Evolutionary conservation across 2,797 vertebrate genomes (phyloP).

Genomic region (Capromys pilorides): DNA sequence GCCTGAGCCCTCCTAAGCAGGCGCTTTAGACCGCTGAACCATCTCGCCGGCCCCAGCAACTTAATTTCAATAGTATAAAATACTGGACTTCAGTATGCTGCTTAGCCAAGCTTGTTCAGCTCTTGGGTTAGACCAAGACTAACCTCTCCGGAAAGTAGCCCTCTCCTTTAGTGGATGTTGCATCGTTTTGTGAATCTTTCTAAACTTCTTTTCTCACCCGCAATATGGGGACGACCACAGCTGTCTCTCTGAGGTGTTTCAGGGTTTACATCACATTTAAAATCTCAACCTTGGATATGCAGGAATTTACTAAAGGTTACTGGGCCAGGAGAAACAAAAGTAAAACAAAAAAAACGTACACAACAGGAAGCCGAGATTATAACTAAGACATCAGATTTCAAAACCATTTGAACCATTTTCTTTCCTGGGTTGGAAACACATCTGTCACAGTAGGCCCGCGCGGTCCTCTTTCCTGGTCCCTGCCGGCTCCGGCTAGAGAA

Average conservation of each 20-base stretch:
- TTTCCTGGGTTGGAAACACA: not conserved
- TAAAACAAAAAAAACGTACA: too few species aligned
- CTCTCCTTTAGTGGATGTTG: not conserved
- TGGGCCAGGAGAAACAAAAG: not conserved
- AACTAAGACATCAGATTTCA: not conserved
- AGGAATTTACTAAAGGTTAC: not conserved
- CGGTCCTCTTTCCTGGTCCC: accelerated
- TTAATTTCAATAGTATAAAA: not conserved
- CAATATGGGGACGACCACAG: not conserved
- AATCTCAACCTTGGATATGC: not conserved
- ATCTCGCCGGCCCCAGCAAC: too few species aligned
- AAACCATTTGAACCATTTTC: not conserved
- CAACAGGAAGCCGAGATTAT: not conserved
- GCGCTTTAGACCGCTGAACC: too few species aligned
- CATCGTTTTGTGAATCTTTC: not conserved
- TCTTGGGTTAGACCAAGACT: too few species aligned
- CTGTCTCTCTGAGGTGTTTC: not conserved
- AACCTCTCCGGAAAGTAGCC: not conserved
- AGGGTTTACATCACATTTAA: not conserved
- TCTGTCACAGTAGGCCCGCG: accelerated
- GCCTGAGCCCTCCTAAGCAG: too few species aligned
- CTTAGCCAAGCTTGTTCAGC: not conserved
- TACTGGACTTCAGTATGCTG: too few species aligned
- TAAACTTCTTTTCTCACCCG: not conserved
- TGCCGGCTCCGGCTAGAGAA: accelerated